A percentile compares a stretch with the other conserved stretches of the same genome.
Conservation (phyloP, 2,888 invertebrate genomes). For the Pterostichus madidus region DNA sequence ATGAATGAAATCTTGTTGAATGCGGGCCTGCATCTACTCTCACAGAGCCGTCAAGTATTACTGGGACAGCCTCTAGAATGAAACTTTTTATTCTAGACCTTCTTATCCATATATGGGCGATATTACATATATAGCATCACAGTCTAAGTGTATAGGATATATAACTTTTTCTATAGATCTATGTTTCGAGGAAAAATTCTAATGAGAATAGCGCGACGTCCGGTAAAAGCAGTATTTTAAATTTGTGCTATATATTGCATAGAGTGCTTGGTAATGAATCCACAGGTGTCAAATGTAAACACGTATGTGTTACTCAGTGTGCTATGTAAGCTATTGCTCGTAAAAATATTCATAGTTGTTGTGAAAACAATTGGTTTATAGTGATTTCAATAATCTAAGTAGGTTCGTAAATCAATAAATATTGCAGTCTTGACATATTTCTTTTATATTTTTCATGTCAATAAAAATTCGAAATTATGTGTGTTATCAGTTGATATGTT, state of each 20-base stretch:
- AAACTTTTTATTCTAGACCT: constrained; percentile 56
- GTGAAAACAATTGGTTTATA: not conserved
- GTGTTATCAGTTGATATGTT: no score
- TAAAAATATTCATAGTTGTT: not conserved
- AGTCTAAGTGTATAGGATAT: constrained; percentile 15
- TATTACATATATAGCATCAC: constrained; percentile 54
- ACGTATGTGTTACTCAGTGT: not conserved
- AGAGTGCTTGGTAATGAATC: not conserved
- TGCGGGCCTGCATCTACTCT: not conserved
- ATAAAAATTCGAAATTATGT: no score
- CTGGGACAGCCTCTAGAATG: constrained; percentile 25
- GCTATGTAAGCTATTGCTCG: constrained; percentile 1
- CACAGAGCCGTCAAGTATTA: not conserved
- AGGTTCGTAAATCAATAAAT: not conserved
- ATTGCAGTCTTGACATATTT: not conserved
- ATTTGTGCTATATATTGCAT: constrained; percentile 5
- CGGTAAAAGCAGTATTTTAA: constrained; percentile 12
- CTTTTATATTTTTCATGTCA: no score
- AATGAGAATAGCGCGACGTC: not conserved
- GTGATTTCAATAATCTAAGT: no score
- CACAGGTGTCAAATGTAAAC: constrained; percentile 21
- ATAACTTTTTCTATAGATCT: constrained; percentile 15
- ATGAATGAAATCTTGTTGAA: not conserved
- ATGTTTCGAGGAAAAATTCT: constrained; percentile 42
- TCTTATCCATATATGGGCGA: constrained; percentile 13